Evolutionary conservation across 2,888 invertebrate species (phyloP), one percentile per base, ranked within the genome.

Genomic region (Lysandra bellargus): DNA sequence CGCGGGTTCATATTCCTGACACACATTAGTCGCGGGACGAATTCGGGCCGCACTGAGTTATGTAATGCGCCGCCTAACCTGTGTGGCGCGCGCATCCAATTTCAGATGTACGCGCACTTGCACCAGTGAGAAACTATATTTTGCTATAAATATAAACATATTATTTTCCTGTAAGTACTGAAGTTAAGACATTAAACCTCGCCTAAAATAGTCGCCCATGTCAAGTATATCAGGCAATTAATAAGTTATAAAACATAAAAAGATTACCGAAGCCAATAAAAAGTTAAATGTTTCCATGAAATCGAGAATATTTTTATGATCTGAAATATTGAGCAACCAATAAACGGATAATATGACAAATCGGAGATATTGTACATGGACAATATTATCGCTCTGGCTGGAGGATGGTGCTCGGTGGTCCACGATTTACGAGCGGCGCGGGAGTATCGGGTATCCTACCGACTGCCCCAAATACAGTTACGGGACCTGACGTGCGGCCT

Each of bases 381-480:
- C 5, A 61, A 61, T 61, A 61, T 61, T 61, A 61, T 23, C 6
- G n/a, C 61, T 61, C 61, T 23, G 23, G 4, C 6, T 61, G 61
- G 61, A 61, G 23, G 23, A 61, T 2, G 23, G n/a, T 23, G 3
- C 23, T 61, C 2, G n/a, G 23, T 61, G 57, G 12, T 57, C 57
- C 14, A 61, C 2, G 23, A 23, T 61, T 23, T 61, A 61, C 23
- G 61, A 61, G 61, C 61, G 61, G 61, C 23, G 23, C 61, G 61
- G 61, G 7, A n/a, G 61, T 61, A 23, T 61, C 61, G 61, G 17
- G 61, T 61, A 61, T 61, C 61, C 61, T 23, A 61, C 61, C 61
- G n/a, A 23, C 61, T 61, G 61, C 6, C 61, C 61, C 61, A 23
- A 23, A 61, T 61, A 23, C 61, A 23, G 61, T 61, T 61, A 57